A percentile compares a stretch with the other conserved stretches of the same genome.
These are phyloP conservation scores for Hafferia zeledoni DNA, from an alignment of 2,797 vertebrate genomes.

Conservation along the genomic window DNA sequence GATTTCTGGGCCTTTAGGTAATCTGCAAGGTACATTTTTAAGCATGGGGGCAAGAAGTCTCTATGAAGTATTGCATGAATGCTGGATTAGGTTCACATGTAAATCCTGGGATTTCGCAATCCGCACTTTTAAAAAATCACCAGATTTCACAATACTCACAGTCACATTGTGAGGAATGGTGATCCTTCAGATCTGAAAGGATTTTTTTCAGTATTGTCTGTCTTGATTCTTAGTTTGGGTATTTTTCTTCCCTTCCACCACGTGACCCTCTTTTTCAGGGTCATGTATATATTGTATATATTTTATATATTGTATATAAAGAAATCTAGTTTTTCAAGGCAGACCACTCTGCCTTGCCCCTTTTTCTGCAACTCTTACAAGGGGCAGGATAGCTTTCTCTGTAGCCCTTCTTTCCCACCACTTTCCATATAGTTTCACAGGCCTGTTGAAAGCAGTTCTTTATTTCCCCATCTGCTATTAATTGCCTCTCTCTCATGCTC, in stretches of 20 bases:
- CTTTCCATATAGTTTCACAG: not conserved
- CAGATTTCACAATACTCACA: constrained; percentile 20
- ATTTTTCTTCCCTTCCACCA: not conserved
- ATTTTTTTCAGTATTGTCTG: not conserved
- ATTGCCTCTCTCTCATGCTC: not conserved
- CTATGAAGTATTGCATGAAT: not conserved
- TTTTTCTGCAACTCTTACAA: not conserved
- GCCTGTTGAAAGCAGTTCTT: not conserved
- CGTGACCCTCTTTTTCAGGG: not conserved
- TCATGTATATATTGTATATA: not conserved
- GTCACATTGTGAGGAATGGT: not conserved
- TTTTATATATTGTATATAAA: not conserved
- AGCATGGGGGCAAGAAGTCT: not conserved
- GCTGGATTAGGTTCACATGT: not conserved
- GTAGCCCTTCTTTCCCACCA: not conserved
- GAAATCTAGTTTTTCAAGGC: not conserved
- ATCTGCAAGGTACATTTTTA: not conserved
- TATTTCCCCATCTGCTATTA: not conserved
- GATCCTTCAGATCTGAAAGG: not conserved
- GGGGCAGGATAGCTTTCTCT: not conserved
- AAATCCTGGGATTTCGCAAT: constrained; percentile 36
- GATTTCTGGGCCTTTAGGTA: not conserved
- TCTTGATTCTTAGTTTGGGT: not conserved
- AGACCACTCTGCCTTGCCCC: not conserved
- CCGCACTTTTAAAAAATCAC: constrained; percentile 30